Evolutionary conservation across 2,797 vertebrate species (phyloP), one percentile per base, ranked within the genome.

Genomic region (Tadarida brasiliensis): DNA sequence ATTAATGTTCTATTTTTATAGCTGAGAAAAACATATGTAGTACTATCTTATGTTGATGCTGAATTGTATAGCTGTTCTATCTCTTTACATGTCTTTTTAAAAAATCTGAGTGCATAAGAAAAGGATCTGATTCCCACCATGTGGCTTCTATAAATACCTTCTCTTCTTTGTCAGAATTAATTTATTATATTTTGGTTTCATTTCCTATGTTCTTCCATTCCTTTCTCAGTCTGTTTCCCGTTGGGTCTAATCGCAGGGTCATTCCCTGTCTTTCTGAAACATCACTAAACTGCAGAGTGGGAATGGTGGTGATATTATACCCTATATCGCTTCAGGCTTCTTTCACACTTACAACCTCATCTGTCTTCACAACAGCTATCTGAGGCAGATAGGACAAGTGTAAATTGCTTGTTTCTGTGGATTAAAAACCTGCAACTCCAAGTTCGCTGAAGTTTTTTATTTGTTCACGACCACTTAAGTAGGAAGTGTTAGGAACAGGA

Each of bases 141-240:
- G 7, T 86, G 44, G 63, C 68, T 93, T 91, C 80, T 81, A 12
- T 83, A 77, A 94, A 59, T 91, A 24, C 11, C 35, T 84, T 73
- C 59, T 81, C 56, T 96, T 81, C 56, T 96, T 80, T 90, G 33
- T 94, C 47, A 87, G 88, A 87, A 84, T 96, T 51, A 71, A 80
- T 65, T 71, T 57, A 39, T 76, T 87, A 5, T 68, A 94, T 80
- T 94, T 96, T 73, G 5, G 76, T 92, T 94, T 94, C 6, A 71
- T 76, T 94, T 82, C 17, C 19, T 78, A 0, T 59, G 1, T 70
- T 51, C 35, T 88, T 93, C 7, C 33, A 11, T 86, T 82, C 19
- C 70, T 94, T 88, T 77, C 28, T 91, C 20, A 14, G 61, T 10
- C 24, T 86, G 4, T 83, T 94, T 96, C 39, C 57, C 12, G 74